Percentiles rank a stretch among this genome's conserved stretches.
Conservation (phyloP, 2,797 vertebrate species). For the Loris lydekkerianus region DNA sequence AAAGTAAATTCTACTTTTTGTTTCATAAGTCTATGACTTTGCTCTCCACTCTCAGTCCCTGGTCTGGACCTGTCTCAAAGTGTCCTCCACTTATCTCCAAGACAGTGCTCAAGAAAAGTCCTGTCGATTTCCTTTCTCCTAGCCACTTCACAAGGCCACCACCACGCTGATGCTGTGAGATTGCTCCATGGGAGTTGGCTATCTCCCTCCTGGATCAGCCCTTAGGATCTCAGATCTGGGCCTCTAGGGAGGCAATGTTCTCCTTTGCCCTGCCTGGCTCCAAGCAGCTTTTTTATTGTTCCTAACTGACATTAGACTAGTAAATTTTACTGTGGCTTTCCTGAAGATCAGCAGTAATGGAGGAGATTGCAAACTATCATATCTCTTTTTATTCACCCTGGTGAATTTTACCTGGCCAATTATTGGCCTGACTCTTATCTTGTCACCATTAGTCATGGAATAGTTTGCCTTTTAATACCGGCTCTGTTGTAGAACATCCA, state of each 20-base stretch:
- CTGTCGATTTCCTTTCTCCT: neutral
- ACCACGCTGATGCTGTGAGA: too few species aligned
- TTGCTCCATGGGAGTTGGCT: fast-evolving
- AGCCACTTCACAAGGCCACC: too few species aligned
- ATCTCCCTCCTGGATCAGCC: neutral
- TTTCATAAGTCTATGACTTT: neutral
- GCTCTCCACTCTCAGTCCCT: neutral
- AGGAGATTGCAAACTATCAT: neutral
- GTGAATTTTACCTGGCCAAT: neutral
- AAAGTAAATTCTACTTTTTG: neutral
- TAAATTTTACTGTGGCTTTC: neutral
- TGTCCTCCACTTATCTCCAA: neutral
- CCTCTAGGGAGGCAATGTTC: neutral
- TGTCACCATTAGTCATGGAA: neutral
- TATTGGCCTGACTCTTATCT: neutral
- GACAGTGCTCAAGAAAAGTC: neutral
- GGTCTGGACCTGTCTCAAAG: neutral
- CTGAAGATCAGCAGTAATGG: neutral
- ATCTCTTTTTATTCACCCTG: neutral
- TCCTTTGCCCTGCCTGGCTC: neutral
- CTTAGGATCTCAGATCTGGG: neutral
- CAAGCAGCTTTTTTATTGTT: neutral
- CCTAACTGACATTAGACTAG: neutral
- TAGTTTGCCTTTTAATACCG: neutral
- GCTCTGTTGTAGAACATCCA: neutral